These are phyloP conservation scores for Megastigmus dorsalis DNA, from an alignment of 2,888 invertebrate species.

Conservation along the genomic window DNA sequence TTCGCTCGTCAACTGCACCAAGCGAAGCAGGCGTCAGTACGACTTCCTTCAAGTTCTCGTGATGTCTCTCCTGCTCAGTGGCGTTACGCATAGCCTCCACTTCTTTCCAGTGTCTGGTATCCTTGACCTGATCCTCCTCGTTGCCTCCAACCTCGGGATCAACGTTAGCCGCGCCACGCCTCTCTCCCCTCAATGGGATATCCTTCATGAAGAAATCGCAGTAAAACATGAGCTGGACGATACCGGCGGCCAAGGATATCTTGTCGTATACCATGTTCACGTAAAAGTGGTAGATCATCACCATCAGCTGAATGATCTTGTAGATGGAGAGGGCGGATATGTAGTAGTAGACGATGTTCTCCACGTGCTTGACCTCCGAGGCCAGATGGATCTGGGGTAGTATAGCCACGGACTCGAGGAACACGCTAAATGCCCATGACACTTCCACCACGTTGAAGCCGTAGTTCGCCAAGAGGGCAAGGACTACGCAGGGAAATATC, in stretches of 20 bases:
- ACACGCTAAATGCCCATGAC: constrained; percentile 50
- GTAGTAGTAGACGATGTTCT: constrained; percentile 42
- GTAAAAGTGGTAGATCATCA: constrained; percentile 29
- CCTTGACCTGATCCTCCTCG: not conserved
- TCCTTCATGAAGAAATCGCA: constrained; percentile 45
- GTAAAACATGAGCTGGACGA: constrained; percentile 50
- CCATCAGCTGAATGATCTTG: constrained; percentile 33
- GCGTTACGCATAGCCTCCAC: constrained; percentile 10
- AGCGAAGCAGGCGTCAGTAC: constrained; percentile 12
- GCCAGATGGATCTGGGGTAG: constrained; percentile 42
- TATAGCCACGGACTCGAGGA: constrained; percentile 47
- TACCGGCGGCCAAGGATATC: constrained; percentile 39
- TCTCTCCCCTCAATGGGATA: constrained; percentile 2
- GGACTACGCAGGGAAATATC: constrained; percentile 40
- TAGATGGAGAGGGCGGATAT: constrained; percentile 18
- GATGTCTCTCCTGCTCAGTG: not conserved
- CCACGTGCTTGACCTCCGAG: constrained; percentile 8
- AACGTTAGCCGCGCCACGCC: not conserved
- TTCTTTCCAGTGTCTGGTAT: constrained; percentile 4
- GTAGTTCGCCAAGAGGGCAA: constrained; percentile 35
- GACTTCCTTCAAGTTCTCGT: constrained; percentile 10
- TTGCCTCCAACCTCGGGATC: not conserved
- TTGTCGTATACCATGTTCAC: constrained; percentile 21
- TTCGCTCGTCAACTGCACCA: no score
- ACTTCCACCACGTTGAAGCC: constrained; percentile 17